phyloP scores from a whole-genome alignment of 2,888 invertebrate species.

The Ischnura elegans region DNA sequence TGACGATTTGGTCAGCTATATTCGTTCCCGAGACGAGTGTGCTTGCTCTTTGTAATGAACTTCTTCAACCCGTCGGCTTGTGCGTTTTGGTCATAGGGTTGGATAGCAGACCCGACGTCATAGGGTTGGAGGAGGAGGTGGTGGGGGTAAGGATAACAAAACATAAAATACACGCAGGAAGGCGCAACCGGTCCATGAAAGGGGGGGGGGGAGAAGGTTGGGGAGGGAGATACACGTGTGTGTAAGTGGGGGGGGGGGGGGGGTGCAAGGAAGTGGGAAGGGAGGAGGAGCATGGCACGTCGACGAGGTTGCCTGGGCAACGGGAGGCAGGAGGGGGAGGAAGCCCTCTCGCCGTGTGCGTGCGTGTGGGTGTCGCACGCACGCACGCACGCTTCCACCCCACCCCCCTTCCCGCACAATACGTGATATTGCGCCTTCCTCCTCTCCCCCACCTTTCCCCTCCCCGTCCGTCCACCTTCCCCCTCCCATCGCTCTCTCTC shows the following conservation, averaged over 20 bases:
- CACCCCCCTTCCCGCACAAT: too few relatives aligned
- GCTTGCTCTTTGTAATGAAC: too few relatives aligned
- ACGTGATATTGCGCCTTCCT: neutral
- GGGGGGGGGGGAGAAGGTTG: neutral
- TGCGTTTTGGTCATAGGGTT: neutral
- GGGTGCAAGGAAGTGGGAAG: neutral
- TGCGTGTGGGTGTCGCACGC: slow-evolving; percentile 18
- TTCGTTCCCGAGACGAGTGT: too few relatives aligned
- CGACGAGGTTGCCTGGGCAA: slow-evolving; percentile 57
- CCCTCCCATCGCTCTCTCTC: neutral
- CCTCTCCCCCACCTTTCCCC: neutral
- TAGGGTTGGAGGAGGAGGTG: slow-evolving; percentile 3
- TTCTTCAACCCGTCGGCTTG: too few relatives aligned
- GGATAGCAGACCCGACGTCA: neutral
- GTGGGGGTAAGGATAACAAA: neutral
- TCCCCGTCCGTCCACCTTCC: neutral
- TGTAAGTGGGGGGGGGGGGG: neutral
- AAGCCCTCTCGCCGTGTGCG: too few relatives aligned
- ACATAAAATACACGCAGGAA: neutral
- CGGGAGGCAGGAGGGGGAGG: slow-evolving; percentile 27
- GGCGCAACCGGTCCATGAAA: neutral
- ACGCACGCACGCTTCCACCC: neutral
- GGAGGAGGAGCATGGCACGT: neutral
- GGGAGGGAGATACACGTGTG: neutral
- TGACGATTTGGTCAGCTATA: too few relatives aligned